Percentiles rank a stretch among this genome's conserved stretches.
phyloP scores from a whole-genome alignment of 2,888 invertebrate species.

The Pachydiplax longipennis region DNA sequence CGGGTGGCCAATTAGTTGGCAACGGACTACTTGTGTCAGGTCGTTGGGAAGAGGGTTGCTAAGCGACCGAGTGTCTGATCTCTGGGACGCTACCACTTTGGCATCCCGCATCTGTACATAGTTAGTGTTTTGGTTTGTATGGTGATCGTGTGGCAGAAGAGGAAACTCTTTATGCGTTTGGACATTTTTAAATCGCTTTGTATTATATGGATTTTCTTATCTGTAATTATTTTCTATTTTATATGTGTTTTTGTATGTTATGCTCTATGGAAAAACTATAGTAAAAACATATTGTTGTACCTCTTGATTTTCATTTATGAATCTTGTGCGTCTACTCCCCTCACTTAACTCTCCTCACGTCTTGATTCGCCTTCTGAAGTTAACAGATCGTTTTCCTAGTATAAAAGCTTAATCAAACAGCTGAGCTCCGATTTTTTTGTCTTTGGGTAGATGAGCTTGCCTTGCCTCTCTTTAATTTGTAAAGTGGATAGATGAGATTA shows the following conservation, averaged over 20 bases:
- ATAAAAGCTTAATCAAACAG: no score
- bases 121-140: conserved; percentile 6
- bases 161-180: neutral
- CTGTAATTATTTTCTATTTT: conserved; percentile 20
- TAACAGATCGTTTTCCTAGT: no score
- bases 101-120: conserved; percentile 36
- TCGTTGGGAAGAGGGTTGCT: conserved; percentile 19
- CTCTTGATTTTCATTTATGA: neutral
- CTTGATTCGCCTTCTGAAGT: no score
- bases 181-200: conserved; percentile 12
- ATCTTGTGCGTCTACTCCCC: no score
- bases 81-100: conserved; percentile 37
- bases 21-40: neutral
- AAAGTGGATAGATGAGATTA: no score
- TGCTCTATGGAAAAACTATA: neutral
- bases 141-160: neutral
- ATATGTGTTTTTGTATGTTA: conserved; percentile 4
- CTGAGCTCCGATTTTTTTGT: no score
- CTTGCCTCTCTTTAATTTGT: no score
- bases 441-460: no score
- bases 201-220: conserved; percentile 12
- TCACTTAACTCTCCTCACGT: no score
- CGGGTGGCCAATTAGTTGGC: neutral
- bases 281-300: neutral
- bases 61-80: conserved; percentile 37